Conservation (phyloP, 2,113 vertebrate genomes). For the Picathartes gymnocephalus region DNA sequence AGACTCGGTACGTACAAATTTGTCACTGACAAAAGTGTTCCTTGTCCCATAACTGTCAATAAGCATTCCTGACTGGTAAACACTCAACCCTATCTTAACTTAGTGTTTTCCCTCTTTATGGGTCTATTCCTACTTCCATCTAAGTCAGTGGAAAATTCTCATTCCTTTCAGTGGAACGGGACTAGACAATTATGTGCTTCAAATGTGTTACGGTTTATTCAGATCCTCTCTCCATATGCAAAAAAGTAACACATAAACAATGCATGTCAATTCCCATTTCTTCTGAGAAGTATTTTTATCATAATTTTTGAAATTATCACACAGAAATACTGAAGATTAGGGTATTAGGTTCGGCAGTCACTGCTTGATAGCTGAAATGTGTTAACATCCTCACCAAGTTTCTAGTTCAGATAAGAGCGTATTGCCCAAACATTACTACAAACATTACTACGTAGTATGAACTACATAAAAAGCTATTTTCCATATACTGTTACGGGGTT, state of each 20-base stretch:
- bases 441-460: neutral
- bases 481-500: neutral
- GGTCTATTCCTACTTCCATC: neutral
- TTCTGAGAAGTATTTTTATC: neutral
- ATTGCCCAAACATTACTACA: neutral
- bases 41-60: neutral
- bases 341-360: neutral
- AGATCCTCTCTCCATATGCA: neutral
- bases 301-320: neutral
- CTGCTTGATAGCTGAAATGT: neutral
- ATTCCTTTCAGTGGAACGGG: neutral
- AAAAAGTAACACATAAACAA: neutral
- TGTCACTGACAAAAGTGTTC: neutral
- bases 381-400: neutral
- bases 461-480: constrained; percentile 4
- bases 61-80: neutral
- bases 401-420: neutral
- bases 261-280: neutral
- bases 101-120: neutral
- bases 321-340: constrained; percentile 2
- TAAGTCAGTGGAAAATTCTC: neutral
- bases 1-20: neutral
- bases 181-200: neutral
- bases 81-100: neutral
- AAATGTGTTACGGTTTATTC: neutral